Conservation (phyloP, 1,140 invertebrate species). For the Drosophila kohkoa region DNA sequence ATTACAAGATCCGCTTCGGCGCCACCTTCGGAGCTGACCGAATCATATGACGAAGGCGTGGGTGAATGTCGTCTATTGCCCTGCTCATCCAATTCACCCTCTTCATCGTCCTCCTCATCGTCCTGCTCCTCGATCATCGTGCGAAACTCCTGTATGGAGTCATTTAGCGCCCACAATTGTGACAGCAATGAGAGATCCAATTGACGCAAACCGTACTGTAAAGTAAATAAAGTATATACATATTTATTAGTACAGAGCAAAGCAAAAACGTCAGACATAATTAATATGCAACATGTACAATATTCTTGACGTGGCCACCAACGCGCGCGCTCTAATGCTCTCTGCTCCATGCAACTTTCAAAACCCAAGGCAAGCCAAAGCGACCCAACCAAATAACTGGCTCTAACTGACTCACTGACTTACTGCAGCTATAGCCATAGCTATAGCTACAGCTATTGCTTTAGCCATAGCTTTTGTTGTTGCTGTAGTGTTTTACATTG, state of each 20-base stretch:
- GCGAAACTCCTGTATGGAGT: slow-evolving; percentile 95
- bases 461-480: slow-evolving; percentile 3
- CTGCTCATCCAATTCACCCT: slow-evolving; percentile 81
- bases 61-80: slow-evolving; percentile 84
- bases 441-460: slow-evolving; percentile 9
- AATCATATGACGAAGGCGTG: slow-evolving; percentile 87
- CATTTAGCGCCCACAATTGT: slow-evolving; percentile 94
- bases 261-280: slow-evolving; percentile 46
- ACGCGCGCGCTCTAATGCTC: slow-evolving; percentile 42
- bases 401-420: slow-evolving; percentile 19
- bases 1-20: slow-evolving; percentile 84
- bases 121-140: slow-evolving; percentile 90
- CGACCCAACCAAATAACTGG: slow-evolving; percentile 15
- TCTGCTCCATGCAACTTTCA: slow-evolving; percentile 50
- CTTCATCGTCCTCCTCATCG: slow-evolving; percentile 78
- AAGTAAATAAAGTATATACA: slow-evolving; percentile 11
- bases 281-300: slow-evolving; percentile 53
- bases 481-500: slow-evolving; percentile 34
- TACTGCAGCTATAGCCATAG: neutral
- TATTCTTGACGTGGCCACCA: slow-evolving; percentile 62
- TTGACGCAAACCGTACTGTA: slow-evolving; percentile 91
- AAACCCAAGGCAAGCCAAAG: slow-evolving; percentile 51
- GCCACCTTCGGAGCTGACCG: slow-evolving; percentile 86
- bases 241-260: slow-evolving; percentile 17
- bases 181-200: slow-evolving; percentile 93